A percentile compares a stretch with the other conserved stretches of the same genome.
Conservation (phyloP, 2,888 invertebrate genomes). For the Tromatobia lineatoria region DNA sequence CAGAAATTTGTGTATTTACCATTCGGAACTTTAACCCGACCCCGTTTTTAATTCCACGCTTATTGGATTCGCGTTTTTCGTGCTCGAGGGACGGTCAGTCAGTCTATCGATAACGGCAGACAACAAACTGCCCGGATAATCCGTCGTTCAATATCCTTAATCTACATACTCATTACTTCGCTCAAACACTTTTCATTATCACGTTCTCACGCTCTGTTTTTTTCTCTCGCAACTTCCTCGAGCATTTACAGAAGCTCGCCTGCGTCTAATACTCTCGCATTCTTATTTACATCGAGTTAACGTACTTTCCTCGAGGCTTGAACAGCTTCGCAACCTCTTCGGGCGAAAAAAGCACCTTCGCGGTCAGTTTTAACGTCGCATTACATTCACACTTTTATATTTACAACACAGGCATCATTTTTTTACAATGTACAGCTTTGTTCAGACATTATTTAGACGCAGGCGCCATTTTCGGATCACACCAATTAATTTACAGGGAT, state of each 20-base stretch:
- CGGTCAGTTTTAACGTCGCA: conserved; percentile 37
- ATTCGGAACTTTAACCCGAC: no score
- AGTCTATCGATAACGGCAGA: conserved; percentile 77
- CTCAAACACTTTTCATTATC: conserved; percentile 41
- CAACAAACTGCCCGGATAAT: conserved; percentile 63
- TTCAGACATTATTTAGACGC: conserved; percentile 5
- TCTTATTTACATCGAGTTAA: conserved; percentile 58
- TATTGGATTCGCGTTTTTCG: conserved; percentile 35
- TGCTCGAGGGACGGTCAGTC: conserved; percentile 74
- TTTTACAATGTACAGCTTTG: conserved; percentile 27
- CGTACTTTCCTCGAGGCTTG: conserved; percentile 15
- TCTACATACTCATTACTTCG: conserved; percentile 35
- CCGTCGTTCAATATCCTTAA: conserved; percentile 29
- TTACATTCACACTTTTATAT: conserved; percentile 40
- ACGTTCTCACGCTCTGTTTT: conserved; percentile 37
- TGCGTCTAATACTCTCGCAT: conserved; percentile 14
- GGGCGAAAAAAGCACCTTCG: conserved; percentile 6
- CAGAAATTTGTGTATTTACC: no score
- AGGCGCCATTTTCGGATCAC: conserved; percentile 3
- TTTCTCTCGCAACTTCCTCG: background rate
- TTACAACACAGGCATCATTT: conserved; percentile 28
- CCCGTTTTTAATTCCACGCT: no score
- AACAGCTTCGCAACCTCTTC: background rate
- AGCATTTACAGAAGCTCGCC: conserved; percentile 40
- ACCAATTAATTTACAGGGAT: background rate